Base-by-base conservation (phyloP, 1,140 invertebrate genomes). In the Acromyrmex echinatior region DNA sequence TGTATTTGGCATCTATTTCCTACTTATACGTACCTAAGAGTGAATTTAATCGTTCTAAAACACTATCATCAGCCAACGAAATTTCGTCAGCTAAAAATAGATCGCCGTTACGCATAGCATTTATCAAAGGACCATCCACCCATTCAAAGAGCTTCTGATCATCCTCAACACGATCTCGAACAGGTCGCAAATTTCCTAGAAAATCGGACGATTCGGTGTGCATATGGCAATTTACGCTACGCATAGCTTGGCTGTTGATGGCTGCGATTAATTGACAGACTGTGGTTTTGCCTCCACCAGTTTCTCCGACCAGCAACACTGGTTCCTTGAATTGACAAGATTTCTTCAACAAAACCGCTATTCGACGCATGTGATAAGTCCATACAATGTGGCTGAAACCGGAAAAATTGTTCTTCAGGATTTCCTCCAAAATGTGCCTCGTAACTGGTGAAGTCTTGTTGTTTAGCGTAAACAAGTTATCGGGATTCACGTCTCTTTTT, bases 161-260 rank as follows among this genome's bases (percentile, higher is more conserved):
- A 45, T 96, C 95, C 18, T 96, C 93, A 2, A 94, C 89, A 70
- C 96, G 96, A 79, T 98, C 96, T 70, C 99, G 96, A 2, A 99
- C 98, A 3, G 99, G 99, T 90, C 99, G 96, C 4, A 99, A 95
- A 63, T 99, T 98, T 70, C 99, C 99, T 12, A 99, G 96, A 93
- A 99, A 99, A 95, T 99, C 99, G 0, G 99, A 97, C 91, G 99
- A 98, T 95, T 99, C 99, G 3, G 99, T 99, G 93, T 99, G 98
- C 97, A 99, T 99, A 93, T 99, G 99, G 96, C 99, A 99, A 95
- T 99, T 99, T 0, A 99, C 97, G 68, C 88, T 70, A 3, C 97
- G 96, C 28, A 99, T 95, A 68, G 96, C 94, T 80, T 97, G 96
- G 0, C 95, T 91, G 63, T 96, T 96, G 53, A 98, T 94, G 35